Evolutionary conservation across 2,113 vertebrate genomes (phyloP), one percentile per base, ranked within the genome.

Genomic region (Cebidichthys violaceus): DNA sequence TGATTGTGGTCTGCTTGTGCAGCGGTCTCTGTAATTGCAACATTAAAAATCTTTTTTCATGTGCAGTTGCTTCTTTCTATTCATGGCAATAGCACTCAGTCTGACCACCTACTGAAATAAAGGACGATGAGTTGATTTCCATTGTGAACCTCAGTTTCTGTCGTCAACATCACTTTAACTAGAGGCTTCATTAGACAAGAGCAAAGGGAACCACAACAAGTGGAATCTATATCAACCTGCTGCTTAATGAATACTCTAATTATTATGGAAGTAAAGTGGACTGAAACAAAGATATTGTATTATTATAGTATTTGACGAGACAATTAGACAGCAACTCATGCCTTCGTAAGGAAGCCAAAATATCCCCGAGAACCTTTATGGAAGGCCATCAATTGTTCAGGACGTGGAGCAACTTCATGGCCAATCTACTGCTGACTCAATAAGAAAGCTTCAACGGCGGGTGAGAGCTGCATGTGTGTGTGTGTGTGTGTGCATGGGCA

Each of bases 381-480:
- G 62, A 22, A 62, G n/a, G 39, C 29, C 69, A 86, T 82, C 70
- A 83, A 91, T 68, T 84, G 29, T 37, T 70, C 20, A 74, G 33
- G 52, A 59, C 2, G 39, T 79, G 67, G n/a, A 68, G 76, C 29
- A 31, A 66, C 70, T 77, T 79, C 71, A 81, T 66, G 37, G 52
- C 45, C 88, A 89, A 88, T 91, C 69, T 87, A 52, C 66, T 81
- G 64, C 70, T 78, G 74, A 90, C 70, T 90, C 41, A 52, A 76
- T 87, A 76, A 82, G 54, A 78, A 43, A 43, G 70, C 47, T 43
- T 77, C 54, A 73, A 55, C 15, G 43, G 62, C 4, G 18, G 17
- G 22, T n/a, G 17, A 67, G 50, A 0, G 57, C 37, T 64, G 47
- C 0, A 24, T 20, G 1, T 20, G 1, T 61, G 13, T 55, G 18